Evolutionary conservation across 2,888 invertebrate species (phyloP), one percentile per base, ranked within the genome.

Genomic region (Mimumesa dahlbomi): DNA sequence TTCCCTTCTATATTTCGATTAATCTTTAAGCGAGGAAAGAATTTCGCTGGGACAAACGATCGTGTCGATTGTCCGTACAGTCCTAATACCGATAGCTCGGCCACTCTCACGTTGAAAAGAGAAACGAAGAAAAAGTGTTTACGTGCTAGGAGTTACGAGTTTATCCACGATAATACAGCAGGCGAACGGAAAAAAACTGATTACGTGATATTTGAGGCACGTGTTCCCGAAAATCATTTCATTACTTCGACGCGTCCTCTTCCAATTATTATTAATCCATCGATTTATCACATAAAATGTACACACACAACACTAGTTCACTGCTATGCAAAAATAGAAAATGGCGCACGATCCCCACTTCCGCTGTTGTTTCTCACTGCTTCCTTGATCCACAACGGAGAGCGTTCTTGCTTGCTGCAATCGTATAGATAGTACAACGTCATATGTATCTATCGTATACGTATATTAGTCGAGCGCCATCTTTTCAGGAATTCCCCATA

Each of bases 321-420:
- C 83, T 86, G 86, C 87, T 87, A 87, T 87, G 88, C 87, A 88
- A 88, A 88, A 88, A 88, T 87, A 88, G 86, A 88, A 88, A 88
- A 88, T 88, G 88, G 88, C 88, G 87, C 81, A 87, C 84, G 76
- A 82, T 80, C 82, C 78, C 82, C 80, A 82, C 82, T 82, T 81
- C 70, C 72, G 73, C 72, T 69, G 81, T 79, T 81, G 82, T 85
- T 84, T 83, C 79, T 80, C 85, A 81, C 79, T 79, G 84, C 83
- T 83, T 78, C 79, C 85, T 82, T 71, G 83, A 85, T 85, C 82
- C 71, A 70, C 72, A 64, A 70, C 64, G 70, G 42, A 61, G 36
- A 73, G 57, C 64, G 69, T 70, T 70, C 53, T 65, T 65, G 58
- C 64, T 56, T 50, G 22, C 52, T 56, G 57, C 48, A 56, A 50